Evolutionary conservation across 2,888 invertebrate species (phyloP), one percentile per base, ranked within the genome.

Genomic region (Chrysodeixis includens): DNA sequence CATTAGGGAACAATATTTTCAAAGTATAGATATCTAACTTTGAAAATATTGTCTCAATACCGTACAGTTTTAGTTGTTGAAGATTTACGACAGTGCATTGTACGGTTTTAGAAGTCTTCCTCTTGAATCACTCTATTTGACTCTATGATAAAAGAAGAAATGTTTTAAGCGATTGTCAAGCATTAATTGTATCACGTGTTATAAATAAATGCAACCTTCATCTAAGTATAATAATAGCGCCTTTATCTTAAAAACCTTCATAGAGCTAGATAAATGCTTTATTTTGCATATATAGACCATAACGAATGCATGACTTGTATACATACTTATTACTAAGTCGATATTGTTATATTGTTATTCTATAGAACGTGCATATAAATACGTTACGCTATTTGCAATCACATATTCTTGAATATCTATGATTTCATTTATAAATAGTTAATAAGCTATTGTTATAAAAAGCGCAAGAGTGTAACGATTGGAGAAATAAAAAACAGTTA

Each of bases 361-460:
- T 14, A n/a, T 6, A 9, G 14, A 40, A 18, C n/a, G 12, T 51
- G 26, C 30, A 56, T 56, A 30, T 20, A 7, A 51, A 53, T 30
- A n/a, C 51, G 44, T 52, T 59, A 46, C 56, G 53, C 56, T 16
- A 61, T 58, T 52, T 56, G 56, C 51, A 61, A 58, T 52, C 55
- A 61, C 59, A 68, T 61, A 64, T 69, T 66, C 54, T 66, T 52
- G 62, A 70, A 40, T 58, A 60, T 56, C 54, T 61, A 62, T 30
- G 35, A 60, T 59, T 66, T 57, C 70, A 74, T 70, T 70, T 26
- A 26, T 26, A 49, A 69, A 30, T 22, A 26, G 22, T 59, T 74
- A 70, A 73, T 73, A 52, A 66, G 57, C 53, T 51, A 74, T 74
- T 74, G 74, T 73, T 70, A 8, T 16, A 18, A 26, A 9, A 18